Base-by-base conservation (phyloP, 1,140 invertebrate genomes). In the Polyergus mexicanus region DNA sequence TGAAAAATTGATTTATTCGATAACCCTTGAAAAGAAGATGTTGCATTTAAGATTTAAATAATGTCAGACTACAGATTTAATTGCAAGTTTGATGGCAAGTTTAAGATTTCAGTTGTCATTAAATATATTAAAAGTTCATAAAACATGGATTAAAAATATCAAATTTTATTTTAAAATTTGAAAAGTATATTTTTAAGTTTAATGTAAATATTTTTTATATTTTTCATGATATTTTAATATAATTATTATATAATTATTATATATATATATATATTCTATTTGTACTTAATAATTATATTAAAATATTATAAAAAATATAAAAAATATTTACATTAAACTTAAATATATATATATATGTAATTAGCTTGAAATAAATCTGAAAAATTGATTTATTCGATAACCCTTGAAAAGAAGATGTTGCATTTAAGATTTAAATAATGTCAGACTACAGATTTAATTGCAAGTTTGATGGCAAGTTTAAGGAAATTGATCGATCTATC, bases 401-500 rank as follows among this genome's bases (percentile, higher is more conserved):
- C n/a, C 41, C 7, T 25, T 25, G n/a, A 7, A 77, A 32, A 44
- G 25, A n/a, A 47, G 47, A 22, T 47, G 22, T 44, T 44, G 16
- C n/a, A 32, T 32, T 2, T 35, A 68, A 66, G 2, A 32, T 13
- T 32, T 66, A 38, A 68, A 68, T 38, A 78, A 78, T 63, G 56
- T 76, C 25, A 44, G 5, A 58, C 35, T 60, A 28, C 16, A 16
- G 35, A 56, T 41, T 25, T 58, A 58, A 80, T 80, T 72, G 51
- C 51, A 35, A 58, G 32, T 38, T 74, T 13, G n/a, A 47, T 51
- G 6, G 22, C n/a, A 56, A 69, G 65, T 80, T 80, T 56, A 56
- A 22, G 32, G 44, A 56, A 80, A 80, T 32, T 41, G 56, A 80
- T 80, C 77, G 47, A 80, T 71, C 65, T 80, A 80, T 71, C 65